A percentile compares a stretch with the other conserved stretches of the same genome.
These are phyloP conservation scores for Sarcophaga caerulescens DNA, from an alignment of 2,888 invertebrate species.

Conservation along the genomic window DNA sequence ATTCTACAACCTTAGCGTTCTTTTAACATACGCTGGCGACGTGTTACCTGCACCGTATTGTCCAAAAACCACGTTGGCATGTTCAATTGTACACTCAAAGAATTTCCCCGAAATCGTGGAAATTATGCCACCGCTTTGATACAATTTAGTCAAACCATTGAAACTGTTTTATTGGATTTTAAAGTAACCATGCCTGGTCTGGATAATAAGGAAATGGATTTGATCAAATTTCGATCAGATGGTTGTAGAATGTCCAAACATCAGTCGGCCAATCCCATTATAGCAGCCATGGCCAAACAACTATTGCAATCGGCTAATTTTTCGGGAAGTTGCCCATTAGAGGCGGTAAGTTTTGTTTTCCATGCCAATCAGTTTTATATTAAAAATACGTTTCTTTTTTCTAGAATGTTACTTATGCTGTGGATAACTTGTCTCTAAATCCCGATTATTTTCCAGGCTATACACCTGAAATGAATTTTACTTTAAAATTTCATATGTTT, in stretches of 20 bases:
- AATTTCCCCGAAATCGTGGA: slow-evolving; percentile 12
- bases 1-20: neutral
- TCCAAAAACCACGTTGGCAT: neutral
- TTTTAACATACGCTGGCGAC: slow-evolving; percentile 8
- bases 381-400: neutral
- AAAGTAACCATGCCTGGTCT: neutral
- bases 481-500: neutral
- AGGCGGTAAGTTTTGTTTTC: slow-evolving; percentile 17
- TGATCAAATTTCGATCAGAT: slow-evolving; percentile 7
- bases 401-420: slow-evolving; percentile 22
- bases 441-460: slow-evolving; percentile 34
- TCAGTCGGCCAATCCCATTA: slow-evolving; percentile 3
- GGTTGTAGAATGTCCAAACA: slow-evolving; percentile 27
- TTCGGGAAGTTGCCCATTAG: slow-evolving; percentile 14
- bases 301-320: slow-evolving; percentile 18
- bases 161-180: neutral
- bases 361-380: neutral
- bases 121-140: neutral
- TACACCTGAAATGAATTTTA: slow-evolving; percentile 29
- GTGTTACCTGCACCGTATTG: neutral
- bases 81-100: slow-evolving; percentile 6
- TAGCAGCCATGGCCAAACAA: neutral
- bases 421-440: slow-evolving; percentile 21
- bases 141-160: slow-evolving; percentile 11
- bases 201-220: neutral